Evolutionary conservation across 2,888 invertebrate species (phyloP).

Genomic region (Epirrhoe tristata): DNA sequence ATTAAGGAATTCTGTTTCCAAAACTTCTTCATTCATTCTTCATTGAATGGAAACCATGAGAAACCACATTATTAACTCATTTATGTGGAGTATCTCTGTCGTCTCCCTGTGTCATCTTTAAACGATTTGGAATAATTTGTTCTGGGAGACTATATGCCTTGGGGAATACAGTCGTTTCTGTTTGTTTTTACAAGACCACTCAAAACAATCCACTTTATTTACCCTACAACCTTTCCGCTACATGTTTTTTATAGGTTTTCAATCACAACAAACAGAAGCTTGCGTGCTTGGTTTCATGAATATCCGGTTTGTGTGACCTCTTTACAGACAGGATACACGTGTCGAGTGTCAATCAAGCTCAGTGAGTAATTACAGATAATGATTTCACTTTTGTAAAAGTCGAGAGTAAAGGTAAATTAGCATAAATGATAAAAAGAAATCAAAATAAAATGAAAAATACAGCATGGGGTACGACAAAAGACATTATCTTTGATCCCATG

Average conservation of each 20-base stretch:
- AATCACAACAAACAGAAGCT: conserved; percentile 32
- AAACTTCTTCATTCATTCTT: not conserved
- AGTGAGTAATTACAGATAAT: not conserved
- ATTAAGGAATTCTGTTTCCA: not conserved
- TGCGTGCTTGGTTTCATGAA: conserved; percentile 39
- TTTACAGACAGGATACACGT: conserved; percentile 26
- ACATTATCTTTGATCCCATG: too few species aligned
- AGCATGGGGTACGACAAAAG: too few species aligned
- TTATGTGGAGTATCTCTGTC: too few species aligned
- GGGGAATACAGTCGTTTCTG: too few species aligned
- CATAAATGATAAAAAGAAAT: too few species aligned
- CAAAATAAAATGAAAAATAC: too few species aligned
- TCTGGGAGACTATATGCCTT: too few species aligned
- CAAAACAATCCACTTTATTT: conserved; percentile 2
- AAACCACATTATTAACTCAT: too few species aligned
- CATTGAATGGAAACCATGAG: not conserved
- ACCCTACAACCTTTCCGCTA: conserved; percentile 14
- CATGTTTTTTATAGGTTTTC: conserved; percentile 39
- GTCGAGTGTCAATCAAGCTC: conserved; percentile 10
- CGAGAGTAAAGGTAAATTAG: too few species aligned
- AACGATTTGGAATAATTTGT: too few species aligned
- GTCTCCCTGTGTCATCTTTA: too few species aligned
- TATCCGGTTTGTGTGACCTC: conserved; percentile 34
- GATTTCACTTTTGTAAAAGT: too few species aligned
- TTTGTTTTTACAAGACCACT: not conserved